Evolutionary conservation across 2,888 invertebrate species (phyloP).

Genomic region (Carabus problematicus): DNA sequence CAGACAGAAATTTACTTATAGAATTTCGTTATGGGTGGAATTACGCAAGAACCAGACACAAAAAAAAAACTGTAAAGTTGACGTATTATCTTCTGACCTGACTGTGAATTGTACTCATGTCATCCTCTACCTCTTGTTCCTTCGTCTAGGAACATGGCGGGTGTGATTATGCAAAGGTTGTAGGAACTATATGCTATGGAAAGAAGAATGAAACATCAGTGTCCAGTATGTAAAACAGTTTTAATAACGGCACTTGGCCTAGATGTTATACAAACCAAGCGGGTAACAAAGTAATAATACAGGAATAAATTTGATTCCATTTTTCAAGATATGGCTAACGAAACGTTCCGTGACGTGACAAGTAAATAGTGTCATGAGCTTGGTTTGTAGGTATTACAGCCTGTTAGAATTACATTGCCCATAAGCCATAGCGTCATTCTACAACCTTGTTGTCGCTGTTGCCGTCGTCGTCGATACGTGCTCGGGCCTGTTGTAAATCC

Average conservation of each 20-base stretch:
- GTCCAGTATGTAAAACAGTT: too few relatives aligned
- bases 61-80: conserved; percentile 25
- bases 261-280: too few relatives aligned
- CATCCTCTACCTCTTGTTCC: background rate
- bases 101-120: conserved; percentile 6
- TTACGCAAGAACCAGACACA: conserved; percentile 12
- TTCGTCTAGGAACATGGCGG: too few relatives aligned
- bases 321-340: too few relatives aligned
- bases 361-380: conserved; percentile 6
- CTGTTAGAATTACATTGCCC: background rate
- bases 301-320: too few relatives aligned
- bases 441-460: background rate
- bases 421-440: background rate
- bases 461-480: conserved; percentile 7
- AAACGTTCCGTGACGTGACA: conserved; percentile 10
- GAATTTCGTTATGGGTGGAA: conserved; percentile 24
- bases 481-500: conserved; percentile 20
- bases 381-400: conserved; percentile 15
- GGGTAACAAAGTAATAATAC: too few relatives aligned
- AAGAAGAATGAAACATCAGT: too few relatives aligned
- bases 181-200: background rate
- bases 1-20: conserved; percentile 30
- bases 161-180: background rate
- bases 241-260: too few relatives aligned
- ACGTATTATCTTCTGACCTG: conserved; percentile 21